Conservation (phyloP, 1,140 invertebrate genomes). For the Tetraneura akinire region DNA sequence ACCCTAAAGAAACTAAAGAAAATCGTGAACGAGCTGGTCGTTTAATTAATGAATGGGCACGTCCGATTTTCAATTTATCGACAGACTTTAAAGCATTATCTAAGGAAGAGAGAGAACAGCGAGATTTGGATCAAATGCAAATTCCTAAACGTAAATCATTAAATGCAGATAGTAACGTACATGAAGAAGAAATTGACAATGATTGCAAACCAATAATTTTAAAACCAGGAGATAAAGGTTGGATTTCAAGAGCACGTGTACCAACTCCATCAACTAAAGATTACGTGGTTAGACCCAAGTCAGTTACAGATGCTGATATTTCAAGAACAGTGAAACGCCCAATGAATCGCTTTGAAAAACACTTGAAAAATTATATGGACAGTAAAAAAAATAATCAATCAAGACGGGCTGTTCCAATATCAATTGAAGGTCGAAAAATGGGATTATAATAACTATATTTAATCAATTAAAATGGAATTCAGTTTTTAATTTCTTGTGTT, state of each 20-base stretch:
- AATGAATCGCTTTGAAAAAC: constrained; percentile 84
- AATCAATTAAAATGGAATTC: neutral
- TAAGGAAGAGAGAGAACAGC: constrained; percentile 83
- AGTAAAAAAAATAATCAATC: constrained; percentile 76
- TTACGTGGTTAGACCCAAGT: constrained; percentile 92
- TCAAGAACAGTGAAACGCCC: constrained; percentile 77
- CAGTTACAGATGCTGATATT: constrained; percentile 84
- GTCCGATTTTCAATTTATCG: constrained; percentile 94
- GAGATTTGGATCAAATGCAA: constrained; percentile 87
- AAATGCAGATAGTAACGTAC: constrained; percentile 57
- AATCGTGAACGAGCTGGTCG: constrained; percentile 89
- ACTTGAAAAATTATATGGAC: constrained; percentile 86
- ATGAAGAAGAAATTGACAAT: constrained; percentile 17
- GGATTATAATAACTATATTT: constrained; percentile 65
- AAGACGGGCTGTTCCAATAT: constrained; percentile 85
- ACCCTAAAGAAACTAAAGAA: constrained; percentile 93
- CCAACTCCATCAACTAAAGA: constrained; percentile 94
- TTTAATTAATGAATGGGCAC: constrained; percentile 94
- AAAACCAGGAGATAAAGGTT: constrained; percentile 92
- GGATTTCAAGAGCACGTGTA: constrained; percentile 91
- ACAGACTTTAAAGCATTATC: constrained; percentile 91
- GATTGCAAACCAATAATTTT: constrained; percentile 59
- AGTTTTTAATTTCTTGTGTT: neutral
- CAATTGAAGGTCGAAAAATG: constrained; percentile 95
- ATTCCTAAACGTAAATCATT: constrained; percentile 66